Percentiles rank a stretch among this genome's conserved stretches.
phyloP scores from a whole-genome alignment of 2,888 invertebrate genomes.

The Dynastes hyllus region DNA sequence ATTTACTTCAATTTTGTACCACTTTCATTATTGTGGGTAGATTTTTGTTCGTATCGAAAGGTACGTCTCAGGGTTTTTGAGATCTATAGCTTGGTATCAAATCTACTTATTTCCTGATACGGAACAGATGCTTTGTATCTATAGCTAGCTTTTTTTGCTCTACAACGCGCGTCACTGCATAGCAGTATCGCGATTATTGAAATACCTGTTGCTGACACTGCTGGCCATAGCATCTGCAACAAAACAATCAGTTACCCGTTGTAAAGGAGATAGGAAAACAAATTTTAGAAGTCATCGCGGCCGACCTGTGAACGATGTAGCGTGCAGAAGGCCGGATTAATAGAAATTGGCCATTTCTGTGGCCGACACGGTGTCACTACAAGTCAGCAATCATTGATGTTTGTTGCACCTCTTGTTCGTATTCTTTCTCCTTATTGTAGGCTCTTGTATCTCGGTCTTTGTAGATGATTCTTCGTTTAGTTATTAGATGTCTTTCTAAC shows the following conservation, averaged over 20 bases:
- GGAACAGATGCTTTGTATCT: too few relatives aligned
- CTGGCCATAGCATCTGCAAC: conserved; percentile 41
- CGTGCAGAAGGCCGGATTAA: conserved; percentile 38
- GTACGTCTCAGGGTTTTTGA: too few relatives aligned
- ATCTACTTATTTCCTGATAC: too few relatives aligned
- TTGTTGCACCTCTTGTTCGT: background rate
- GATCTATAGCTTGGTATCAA: too few relatives aligned
- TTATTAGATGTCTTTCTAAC: too few relatives aligned
- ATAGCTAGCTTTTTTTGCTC: background rate
- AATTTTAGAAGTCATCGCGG: conserved; percentile 50
- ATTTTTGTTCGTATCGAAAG: too few relatives aligned
- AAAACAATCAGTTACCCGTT: conserved; percentile 52
- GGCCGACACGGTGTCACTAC: conserved; percentile 45
- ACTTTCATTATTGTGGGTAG: too few relatives aligned
- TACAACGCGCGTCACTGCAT: background rate
- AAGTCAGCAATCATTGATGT: background rate
- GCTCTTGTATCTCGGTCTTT: background rate
- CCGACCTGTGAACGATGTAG: conserved; percentile 49
- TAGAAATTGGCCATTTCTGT: conserved; percentile 48
- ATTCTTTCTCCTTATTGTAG: background rate
- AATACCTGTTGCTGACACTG: conserved; percentile 15
- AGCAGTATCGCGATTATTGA: conserved; percentile 18
- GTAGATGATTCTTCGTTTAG: background rate
- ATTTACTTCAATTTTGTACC: too few relatives aligned
- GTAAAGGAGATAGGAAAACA: conserved; percentile 50